A percentile compares a stretch with the other conserved stretches of the same genome.
Conservation (phyloP, 2,888 invertebrate genomes). For the Mythimna ferrago region DNA sequence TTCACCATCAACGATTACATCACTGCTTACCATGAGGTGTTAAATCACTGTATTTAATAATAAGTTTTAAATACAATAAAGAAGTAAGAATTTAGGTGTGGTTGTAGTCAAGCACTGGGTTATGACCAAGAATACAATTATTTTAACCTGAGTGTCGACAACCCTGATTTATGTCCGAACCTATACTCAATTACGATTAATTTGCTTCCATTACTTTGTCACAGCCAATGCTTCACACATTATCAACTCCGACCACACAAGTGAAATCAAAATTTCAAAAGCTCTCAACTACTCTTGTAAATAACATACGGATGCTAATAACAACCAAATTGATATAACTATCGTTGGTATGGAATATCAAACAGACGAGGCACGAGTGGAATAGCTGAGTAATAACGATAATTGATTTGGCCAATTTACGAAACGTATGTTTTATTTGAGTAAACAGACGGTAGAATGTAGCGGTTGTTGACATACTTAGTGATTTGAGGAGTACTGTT, state of each 20-base stretch:
- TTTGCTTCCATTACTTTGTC: constrained; percentile 56
- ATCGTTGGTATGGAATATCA: constrained; percentile 77
- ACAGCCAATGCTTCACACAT: constrained; percentile 56
- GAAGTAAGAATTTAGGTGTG: too few relatives aligned
- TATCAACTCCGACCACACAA: constrained; percentile 62
- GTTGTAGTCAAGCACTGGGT: too few relatives aligned
- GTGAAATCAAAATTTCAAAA: constrained; percentile 63
- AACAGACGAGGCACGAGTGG: constrained; percentile 75
- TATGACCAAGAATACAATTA: too few relatives aligned
- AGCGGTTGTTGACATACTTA: constrained; percentile 59
- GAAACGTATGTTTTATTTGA: constrained; percentile 68
- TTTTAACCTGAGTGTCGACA: background rate
- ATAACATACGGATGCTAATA: constrained; percentile 72
- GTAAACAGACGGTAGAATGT: constrained; percentile 57
- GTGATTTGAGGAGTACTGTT: constrained; percentile 41
- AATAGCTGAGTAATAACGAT: constrained; percentile 72
- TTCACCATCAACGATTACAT: too few relatives aligned
- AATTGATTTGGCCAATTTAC: constrained; percentile 80
- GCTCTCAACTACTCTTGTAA: constrained; percentile 51
- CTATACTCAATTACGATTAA: constrained; percentile 44
- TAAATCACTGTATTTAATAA: too few relatives aligned
- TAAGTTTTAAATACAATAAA: too few relatives aligned
- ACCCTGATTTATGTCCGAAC: background rate
- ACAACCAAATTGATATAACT: constrained; percentile 82
- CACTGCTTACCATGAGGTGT: too few relatives aligned